Evolutionary conservation across 1,140 invertebrate genomes (phyloP).

Genomic region (Sarcophaga bullata): DNA sequence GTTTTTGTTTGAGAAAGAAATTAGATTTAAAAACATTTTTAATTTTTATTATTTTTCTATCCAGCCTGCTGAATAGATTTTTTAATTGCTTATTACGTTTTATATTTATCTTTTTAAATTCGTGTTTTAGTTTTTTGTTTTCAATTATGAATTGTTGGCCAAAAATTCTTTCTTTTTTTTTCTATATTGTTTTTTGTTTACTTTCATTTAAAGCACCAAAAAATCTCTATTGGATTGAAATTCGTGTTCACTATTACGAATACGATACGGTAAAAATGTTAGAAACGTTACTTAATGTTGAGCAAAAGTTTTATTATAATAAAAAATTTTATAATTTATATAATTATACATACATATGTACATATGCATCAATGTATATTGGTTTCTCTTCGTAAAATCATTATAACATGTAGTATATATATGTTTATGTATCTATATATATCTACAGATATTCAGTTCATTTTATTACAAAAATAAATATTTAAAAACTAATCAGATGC

Average conservation of each 20-base stretch:
- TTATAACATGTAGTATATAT: conserved; percentile 23
- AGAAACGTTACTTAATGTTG: background rate
- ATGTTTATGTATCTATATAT: conserved; percentile 13
- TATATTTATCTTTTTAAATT: conserved; percentile 51
- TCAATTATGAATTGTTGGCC: background rate
- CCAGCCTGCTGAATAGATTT: conserved; percentile 61
- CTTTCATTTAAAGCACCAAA: background rate
- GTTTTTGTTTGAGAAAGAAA: background rate
- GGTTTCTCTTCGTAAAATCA: conserved; percentile 11
- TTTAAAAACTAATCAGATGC: conserved; percentile 27
- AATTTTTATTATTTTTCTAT: conserved; percentile 42
- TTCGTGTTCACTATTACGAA: background rate
- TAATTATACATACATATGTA: too few species aligned
- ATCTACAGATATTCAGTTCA: conserved; percentile 35
- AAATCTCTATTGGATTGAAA: background rate
- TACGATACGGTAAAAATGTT: background rate
- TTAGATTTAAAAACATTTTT: background rate
- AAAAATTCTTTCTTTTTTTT: background rate
- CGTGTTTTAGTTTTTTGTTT: conserved; percentile 40
- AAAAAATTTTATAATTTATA: too few species aligned
- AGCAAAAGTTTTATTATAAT: background rate
- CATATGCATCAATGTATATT: background rate
- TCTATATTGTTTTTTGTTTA: too few species aligned
- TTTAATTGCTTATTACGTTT: conserved; percentile 13
- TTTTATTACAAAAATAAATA: conserved; percentile 27